Percentiles rank a stretch among this genome's conserved stretches.
Evolutionary conservation across 2,797 vertebrate species (phyloP).

Genomic region (Buphagus erythrorhynchus): DNA sequence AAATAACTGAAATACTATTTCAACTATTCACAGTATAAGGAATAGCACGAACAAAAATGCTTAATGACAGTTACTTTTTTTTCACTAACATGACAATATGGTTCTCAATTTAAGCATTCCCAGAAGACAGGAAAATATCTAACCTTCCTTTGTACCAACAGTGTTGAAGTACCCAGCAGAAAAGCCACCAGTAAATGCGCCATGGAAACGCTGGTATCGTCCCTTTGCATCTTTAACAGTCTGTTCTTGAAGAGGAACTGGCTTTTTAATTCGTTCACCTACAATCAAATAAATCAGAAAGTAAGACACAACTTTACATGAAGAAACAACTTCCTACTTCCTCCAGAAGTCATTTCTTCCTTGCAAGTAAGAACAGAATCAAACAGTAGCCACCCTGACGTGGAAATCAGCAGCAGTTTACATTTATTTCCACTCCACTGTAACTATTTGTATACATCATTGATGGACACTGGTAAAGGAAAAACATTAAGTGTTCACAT

Average conservation of each 20-base stretch:
- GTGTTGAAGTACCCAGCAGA: slow-evolving; percentile 97
- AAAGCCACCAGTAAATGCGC: slow-evolving; percentile 95
- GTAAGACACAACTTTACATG: not conserved
- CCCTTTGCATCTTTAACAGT: slow-evolving; percentile 94
- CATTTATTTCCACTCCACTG: not conserved
- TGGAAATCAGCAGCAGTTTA: not conserved
- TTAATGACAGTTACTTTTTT: not conserved
- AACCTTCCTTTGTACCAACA: slow-evolving; percentile 95
- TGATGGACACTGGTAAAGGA: not conserved
- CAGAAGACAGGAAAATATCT: not conserved
- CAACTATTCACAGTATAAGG: not conserved
- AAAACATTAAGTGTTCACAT: not conserved
- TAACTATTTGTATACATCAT: fast-evolving
- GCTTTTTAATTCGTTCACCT: slow-evolving; percentile 90
- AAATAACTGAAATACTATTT: not conserved
- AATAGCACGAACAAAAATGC: not conserved
- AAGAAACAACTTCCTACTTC: not conserved
- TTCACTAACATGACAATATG: not conserved
- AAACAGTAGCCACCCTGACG: fast-evolving
- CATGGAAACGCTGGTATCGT: slow-evolving; percentile 91
- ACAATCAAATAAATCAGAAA: not conserved
- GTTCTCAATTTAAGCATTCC: not conserved
- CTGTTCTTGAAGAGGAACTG: slow-evolving; percentile 91
- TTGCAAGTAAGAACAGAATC: not conserved
- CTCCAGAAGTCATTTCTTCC: not conserved